Conservation (phyloP, 2,888 invertebrate species). For the Ormia ochracea region DNA sequence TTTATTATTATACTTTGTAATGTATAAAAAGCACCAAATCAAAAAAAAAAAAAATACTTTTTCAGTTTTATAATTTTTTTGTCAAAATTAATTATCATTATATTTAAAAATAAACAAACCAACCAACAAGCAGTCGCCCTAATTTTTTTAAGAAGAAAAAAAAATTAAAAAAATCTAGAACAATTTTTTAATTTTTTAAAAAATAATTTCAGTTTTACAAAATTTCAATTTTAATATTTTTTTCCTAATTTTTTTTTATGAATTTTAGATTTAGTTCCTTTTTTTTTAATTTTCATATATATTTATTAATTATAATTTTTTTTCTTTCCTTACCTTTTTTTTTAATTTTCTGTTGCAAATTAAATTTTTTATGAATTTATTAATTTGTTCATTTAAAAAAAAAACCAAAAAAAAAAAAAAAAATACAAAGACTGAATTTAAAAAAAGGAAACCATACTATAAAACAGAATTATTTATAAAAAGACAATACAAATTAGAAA, state of each 20-base stretch:
- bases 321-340: not conserved
- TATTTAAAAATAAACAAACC: conserved; percentile 31
- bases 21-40: conserved; percentile 45
- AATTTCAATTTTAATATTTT: not conserved
- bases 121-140: conserved; percentile 51
- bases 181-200: conserved; percentile 46
- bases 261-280: not conserved
- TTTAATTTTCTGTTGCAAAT: not conserved
- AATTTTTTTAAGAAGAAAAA: conserved; percentile 42
- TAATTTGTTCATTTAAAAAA: conserved; percentile 8
- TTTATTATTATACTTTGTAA: conserved; percentile 52
- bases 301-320: too few species aligned
- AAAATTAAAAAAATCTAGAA: conserved; percentile 6
- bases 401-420: not conserved
- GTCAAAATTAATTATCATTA: conserved; percentile 58
- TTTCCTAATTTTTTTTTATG: not conserved
- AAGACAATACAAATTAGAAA: conserved; percentile 40
- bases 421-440: conserved; percentile 30
- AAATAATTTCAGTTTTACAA: conserved; percentile 15
- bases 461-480: conserved; percentile 12
- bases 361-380: not conserved
- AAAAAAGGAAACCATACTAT: conserved; percentile 3
- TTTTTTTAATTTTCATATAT: too few species aligned
- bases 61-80: conserved; percentile 63
- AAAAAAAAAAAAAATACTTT: conserved; percentile 44